These are phyloP conservation scores for Cladopsammia gracilis DNA, from an alignment of 64 coral and sea anemone genomes.

Conservation along the genomic window DNA sequence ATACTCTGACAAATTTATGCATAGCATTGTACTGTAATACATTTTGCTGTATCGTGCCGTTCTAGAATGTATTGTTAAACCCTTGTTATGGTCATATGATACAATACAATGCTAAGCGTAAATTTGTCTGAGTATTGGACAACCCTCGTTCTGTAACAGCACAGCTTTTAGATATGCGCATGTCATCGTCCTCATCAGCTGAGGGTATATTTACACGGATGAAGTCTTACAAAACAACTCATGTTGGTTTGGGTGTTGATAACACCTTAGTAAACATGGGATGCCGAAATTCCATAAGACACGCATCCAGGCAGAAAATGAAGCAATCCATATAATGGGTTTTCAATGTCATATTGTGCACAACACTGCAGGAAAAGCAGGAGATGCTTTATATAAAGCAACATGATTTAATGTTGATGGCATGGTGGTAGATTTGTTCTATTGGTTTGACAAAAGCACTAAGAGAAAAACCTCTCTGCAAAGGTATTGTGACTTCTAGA, in stretches of 20 bases:
- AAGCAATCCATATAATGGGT: constrained; percentile 68
- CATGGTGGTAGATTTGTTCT: constrained; percentile 46
- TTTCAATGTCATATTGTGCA: constrained; percentile 64
- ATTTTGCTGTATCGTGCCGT: no score
- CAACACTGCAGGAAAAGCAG: constrained; percentile 70
- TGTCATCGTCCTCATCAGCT: constrained; percentile 58
- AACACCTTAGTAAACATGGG: constrained; percentile 72
- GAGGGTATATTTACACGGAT: neutral
- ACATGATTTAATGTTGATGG: constrained; percentile 61
- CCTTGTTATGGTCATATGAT: no score
- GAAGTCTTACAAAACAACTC: neutral
- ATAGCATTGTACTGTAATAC: no score
- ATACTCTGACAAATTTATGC: no score
- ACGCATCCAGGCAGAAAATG: constrained; percentile 32
- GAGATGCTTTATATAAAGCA: constrained; percentile 34
- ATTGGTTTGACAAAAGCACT: constrained; percentile 60
- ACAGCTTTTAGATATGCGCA: constrained; percentile 62
- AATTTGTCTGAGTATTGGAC: constrained; percentile 54
- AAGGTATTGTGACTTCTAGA: constrained; percentile 67
- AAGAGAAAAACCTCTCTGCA: constrained; percentile 63
- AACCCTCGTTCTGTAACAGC: constrained; percentile 41
- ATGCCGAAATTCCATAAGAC: constrained; percentile 71
- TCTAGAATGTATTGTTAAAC: no score
- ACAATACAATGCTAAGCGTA: no score
- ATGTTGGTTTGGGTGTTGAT: constrained; percentile 53